Evolutionary conservation across 2,113 vertebrate species (phyloP).

Genomic region (Hippocampus barbouri): DNA sequence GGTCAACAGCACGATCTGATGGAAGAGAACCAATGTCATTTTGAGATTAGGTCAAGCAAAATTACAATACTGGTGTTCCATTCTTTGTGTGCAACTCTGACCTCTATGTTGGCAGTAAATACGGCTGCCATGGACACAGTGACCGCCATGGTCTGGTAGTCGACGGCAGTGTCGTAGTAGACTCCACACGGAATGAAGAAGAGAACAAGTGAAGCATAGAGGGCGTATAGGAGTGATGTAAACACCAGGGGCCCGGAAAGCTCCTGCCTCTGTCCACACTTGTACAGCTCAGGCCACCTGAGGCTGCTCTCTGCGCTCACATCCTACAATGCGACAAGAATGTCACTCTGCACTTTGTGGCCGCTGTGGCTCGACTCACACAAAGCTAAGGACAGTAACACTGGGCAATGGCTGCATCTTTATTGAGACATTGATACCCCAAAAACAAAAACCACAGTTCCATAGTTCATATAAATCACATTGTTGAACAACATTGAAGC

Average conservation of each 20-base stretch:
- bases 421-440: not conserved
- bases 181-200: constrained; percentile 79
- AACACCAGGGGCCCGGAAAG: constrained; percentile 76
- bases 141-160: constrained; percentile 82
- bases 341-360: not conserved
- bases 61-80: constrained; percentile 1
- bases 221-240: constrained; percentile 71
- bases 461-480: not conserved
- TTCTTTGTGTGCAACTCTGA: constrained; percentile 44
- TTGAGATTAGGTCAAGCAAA: not conserved
- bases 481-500: not conserved
- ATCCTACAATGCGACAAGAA: constrained; percentile 67
- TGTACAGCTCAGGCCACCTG: constrained; percentile 77
- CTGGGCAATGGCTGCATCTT: not conserved
- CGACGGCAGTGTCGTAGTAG: constrained; percentile 58
- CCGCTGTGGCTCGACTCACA: not conserved
- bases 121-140: constrained; percentile 72
- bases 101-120: constrained; percentile 79
- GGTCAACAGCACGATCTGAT: constrained; percentile 75
- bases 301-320: constrained; percentile 77
- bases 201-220: constrained; percentile 74
- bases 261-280: constrained; percentile 69
- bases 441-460: not conserved
- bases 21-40: constrained; percentile 3
- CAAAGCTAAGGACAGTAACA: not conserved